These are phyloP conservation scores for Fopius arisanus DNA, from an alignment of 1,140 invertebrate genomes.

Conservation along the genomic window DNA sequence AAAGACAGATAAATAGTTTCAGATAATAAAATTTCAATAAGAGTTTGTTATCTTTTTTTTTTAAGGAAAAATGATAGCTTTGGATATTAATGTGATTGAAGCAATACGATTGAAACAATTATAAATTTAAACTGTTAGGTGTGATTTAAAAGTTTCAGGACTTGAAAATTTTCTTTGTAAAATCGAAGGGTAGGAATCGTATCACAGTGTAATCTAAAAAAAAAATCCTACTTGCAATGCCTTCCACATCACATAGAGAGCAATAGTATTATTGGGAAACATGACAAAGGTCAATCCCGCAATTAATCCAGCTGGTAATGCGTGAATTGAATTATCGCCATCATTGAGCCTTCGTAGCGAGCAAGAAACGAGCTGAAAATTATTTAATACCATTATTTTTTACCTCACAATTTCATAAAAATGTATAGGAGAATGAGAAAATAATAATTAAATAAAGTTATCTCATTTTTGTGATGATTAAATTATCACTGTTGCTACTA, in stretches of 20 bases:
- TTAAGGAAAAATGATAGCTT: background rate
- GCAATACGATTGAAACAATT: too few relatives aligned
- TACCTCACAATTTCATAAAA: too few relatives aligned
- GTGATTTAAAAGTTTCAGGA: too few relatives aligned
- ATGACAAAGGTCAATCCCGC: conserved; percentile 70
- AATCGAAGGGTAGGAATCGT: too few relatives aligned
- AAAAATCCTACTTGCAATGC: conserved; percentile 67
- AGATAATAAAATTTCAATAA: too few relatives aligned
- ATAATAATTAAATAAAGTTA: background rate
- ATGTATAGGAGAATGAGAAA: conserved; percentile 28
- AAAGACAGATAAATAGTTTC: background rate
- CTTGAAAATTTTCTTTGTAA: too few relatives aligned
- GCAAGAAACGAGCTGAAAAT: conserved; percentile 69
- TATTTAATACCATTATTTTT: too few relatives aligned
- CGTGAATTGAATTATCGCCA: conserved; percentile 68
- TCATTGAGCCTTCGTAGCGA: conserved; percentile 65
- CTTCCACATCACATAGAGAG: conserved; percentile 79
- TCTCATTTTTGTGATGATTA: conserved; percentile 5
- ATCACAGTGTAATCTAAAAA: too few relatives aligned
- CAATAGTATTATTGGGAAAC: conserved; percentile 74
- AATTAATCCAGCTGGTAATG: conserved; percentile 72
- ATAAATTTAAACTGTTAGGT: too few relatives aligned
- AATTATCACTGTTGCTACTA: too few relatives aligned
- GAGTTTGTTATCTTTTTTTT: too few relatives aligned
- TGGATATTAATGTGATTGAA: too few relatives aligned